Conservation (phyloP, 2,888 invertebrate species). For the Horisme vitalbata region DNA sequence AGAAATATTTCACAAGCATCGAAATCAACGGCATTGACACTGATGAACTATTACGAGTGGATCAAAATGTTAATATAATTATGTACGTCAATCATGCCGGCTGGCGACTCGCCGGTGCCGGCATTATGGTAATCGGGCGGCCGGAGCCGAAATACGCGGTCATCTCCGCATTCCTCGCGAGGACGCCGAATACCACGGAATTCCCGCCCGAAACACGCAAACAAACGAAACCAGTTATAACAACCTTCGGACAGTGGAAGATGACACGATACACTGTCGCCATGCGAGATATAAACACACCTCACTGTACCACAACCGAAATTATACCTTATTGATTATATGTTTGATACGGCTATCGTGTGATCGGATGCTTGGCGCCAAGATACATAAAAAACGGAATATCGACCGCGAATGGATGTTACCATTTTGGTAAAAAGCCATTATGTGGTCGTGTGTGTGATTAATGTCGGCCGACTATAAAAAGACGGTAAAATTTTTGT, state of each 20-base stretch:
- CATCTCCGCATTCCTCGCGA: slow-evolving; percentile 77
- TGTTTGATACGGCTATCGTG: slow-evolving; percentile 6
- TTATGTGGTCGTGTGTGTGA: slow-evolving; percentile 29
- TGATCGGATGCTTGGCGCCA: slow-evolving; percentile 31
- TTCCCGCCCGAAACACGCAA: slow-evolving; percentile 54
- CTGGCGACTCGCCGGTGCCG: slow-evolving; percentile 51
- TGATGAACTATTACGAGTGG: slow-evolving; percentile 34
- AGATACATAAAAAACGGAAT: slow-evolving; percentile 36
- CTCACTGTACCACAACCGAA: slow-evolving; percentile 11
- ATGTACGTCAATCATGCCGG: slow-evolving; percentile 30
- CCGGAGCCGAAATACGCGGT: slow-evolving; percentile 59
- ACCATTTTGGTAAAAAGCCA: slow-evolving; percentile 33
- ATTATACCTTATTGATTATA: slow-evolving; percentile 9
- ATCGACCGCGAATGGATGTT: slow-evolving; percentile 28
- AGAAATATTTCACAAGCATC: slow-evolving; percentile 5
- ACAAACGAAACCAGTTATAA: slow-evolving; percentile 39
- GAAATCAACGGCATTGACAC: slow-evolving; percentile 37
- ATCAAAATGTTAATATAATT: slow-evolving; percentile 24
- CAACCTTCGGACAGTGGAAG: slow-evolving; percentile 36
- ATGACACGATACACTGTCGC: slow-evolving; percentile 36
- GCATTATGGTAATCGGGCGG: slow-evolving; percentile 64
- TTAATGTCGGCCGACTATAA: slow-evolving; percentile 49
- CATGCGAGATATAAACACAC: slow-evolving; percentile 24
- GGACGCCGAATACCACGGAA: slow-evolving; percentile 56
- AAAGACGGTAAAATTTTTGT: slow-evolving; percentile 53